Percentiles rank a stretch among this genome's conserved stretches.
These are phyloP conservation scores for Oreochromis aureus DNA, from an alignment of 2,113 vertebrate species.

Conservation along the genomic window DNA sequence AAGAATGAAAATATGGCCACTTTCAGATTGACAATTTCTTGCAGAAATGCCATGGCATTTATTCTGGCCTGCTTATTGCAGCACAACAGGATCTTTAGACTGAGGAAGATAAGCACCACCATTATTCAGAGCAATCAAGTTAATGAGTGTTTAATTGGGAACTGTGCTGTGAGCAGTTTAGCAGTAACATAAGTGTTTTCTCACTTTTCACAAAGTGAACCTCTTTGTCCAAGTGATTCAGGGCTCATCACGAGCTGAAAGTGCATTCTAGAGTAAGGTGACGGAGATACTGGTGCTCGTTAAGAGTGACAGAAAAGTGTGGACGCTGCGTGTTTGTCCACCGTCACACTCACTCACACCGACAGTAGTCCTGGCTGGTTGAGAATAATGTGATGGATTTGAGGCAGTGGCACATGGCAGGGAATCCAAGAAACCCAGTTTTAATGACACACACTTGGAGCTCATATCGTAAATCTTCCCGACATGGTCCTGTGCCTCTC, in stretches of 20 bases:
- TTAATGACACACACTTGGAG: background rate
- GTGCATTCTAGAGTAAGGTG: background rate
- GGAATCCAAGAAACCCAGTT: background rate
- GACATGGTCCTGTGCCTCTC: background rate
- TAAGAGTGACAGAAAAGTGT: background rate
- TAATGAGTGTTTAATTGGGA: constrained; percentile 56
- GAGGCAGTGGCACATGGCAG: background rate
- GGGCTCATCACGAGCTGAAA: background rate
- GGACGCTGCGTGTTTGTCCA: background rate
- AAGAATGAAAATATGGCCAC: background rate
- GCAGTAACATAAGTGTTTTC: background rate
- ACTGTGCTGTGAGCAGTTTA: constrained; percentile 29
- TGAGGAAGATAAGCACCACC: constrained; percentile 17
- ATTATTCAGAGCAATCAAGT: constrained; percentile 42
- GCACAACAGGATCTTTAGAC: constrained; percentile 8
- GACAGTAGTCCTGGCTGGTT: background rate
- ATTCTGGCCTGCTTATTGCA: background rate
- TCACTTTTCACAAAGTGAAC: background rate
- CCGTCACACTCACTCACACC: background rate
- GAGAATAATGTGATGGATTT: background rate
- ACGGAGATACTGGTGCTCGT: background rate
- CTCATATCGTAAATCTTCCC: background rate
- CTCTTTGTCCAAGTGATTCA: background rate
- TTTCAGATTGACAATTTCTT: background rate
- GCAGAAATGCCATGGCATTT: constrained; percentile 34